Percentiles rank a stretch among this genome's conserved stretches.
phyloP scores from a whole-genome alignment of 2,888 invertebrate species.

The Anorthoa munda region DNA sequence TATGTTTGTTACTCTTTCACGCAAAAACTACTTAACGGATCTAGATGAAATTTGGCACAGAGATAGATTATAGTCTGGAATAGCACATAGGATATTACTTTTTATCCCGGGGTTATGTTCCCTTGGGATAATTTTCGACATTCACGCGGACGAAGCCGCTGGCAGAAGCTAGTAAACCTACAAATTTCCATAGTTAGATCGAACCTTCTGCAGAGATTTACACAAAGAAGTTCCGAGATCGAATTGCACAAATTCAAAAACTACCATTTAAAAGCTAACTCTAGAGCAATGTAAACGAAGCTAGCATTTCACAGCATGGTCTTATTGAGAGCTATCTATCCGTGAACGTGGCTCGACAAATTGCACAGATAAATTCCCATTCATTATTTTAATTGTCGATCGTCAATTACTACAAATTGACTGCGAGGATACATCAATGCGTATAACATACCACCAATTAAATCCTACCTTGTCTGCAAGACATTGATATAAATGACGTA shows the following conservation, averaged over 20 bases:
- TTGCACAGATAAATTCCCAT: constrained; percentile 66
- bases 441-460: constrained; percentile 54
- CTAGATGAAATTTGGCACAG: too few species aligned
- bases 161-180: not conserved
- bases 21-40: too few species aligned
- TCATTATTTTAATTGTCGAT: constrained; percentile 68
- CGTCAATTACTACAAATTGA: constrained; percentile 67
- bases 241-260: not conserved
- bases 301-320: constrained; percentile 21
- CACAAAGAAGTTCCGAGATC: not conserved
- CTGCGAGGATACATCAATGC: constrained; percentile 56
- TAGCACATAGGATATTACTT: too few species aligned
- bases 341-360: constrained; percentile 54
- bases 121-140: too few species aligned
- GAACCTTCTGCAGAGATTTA: not conserved
- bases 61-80: too few species aligned
- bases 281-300: constrained; percentile 20
- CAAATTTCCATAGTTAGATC: not conserved
- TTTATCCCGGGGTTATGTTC: too few species aligned
- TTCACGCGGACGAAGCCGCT: too few species aligned
- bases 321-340: constrained; percentile 49
- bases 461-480: too few species aligned
- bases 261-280: constrained; percentile 9
- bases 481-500: too few species aligned
- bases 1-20: too few species aligned